Percentiles rank a stretch among this genome's conserved stretches.
These are phyloP conservation scores for Parochlus steinenii DNA, from an alignment of 2,888 invertebrate species.

Conservation along the genomic window DNA sequence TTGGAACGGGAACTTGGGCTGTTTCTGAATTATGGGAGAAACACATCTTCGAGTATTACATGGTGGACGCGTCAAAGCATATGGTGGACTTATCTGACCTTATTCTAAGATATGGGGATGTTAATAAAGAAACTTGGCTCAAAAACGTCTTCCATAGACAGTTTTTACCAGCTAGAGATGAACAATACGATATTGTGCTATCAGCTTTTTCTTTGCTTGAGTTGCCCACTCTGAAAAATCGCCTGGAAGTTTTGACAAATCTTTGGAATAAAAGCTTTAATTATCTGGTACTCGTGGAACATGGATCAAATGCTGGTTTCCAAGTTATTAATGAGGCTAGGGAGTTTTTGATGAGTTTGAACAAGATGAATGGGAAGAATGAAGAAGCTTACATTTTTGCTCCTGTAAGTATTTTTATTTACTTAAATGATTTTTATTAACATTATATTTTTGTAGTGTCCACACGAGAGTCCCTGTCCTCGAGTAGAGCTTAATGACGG, in stretches of 20 bases:
- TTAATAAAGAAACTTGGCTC: slow-evolving; percentile 38
- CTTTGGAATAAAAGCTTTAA: slow-evolving; percentile 76
- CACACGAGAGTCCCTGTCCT: slow-evolving; percentile 68
- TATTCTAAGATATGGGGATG: slow-evolving; percentile 48
- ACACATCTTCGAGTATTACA: slow-evolving; percentile 62
- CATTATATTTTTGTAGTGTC: slow-evolving; percentile 42
- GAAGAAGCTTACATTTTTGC: slow-evolving; percentile 38
- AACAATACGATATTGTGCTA: slow-evolving; percentile 60
- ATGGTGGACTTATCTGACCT: slow-evolving; percentile 71
- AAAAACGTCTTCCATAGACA: slow-evolving; percentile 58
- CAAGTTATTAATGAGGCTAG: slow-evolving; percentile 68
- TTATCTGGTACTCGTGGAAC: slow-evolving; percentile 69
- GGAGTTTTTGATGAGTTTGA: slow-evolving; percentile 53
- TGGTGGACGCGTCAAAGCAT: slow-evolving; percentile 61
- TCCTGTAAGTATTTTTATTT: slow-evolving; percentile 41
- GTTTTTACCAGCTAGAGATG: slow-evolving; percentile 49
- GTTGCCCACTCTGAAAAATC: slow-evolving; percentile 43
- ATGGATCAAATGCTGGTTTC: slow-evolving; percentile 69
- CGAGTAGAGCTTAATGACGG: slow-evolving; percentile 38
- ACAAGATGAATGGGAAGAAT: slow-evolving; percentile 32
- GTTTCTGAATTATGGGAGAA: slow-evolving; percentile 53
- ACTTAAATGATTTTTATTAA: too few species aligned
- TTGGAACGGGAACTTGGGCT: slow-evolving; percentile 79
- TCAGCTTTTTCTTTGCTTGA: slow-evolving; percentile 71
- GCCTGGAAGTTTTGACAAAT: slow-evolving; percentile 53